Evolutionary conservation across 1,140 invertebrate species (phyloP).

Genomic region (Idris sp.): DNA sequence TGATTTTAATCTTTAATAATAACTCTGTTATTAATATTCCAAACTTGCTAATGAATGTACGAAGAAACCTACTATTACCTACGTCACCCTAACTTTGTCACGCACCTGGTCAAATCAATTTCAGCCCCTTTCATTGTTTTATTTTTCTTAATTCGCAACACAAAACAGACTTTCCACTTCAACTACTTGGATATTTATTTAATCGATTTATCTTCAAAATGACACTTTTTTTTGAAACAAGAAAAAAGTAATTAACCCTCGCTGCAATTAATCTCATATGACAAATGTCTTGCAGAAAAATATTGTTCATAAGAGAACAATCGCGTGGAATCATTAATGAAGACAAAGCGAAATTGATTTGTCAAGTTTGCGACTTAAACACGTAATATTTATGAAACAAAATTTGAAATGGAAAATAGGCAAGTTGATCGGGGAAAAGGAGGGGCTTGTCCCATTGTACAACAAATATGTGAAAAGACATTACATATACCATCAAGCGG

Average conservation of each 20-base stretch:
- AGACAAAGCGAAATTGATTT: constrained; percentile 11
- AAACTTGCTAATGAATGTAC: constrained; percentile 21
- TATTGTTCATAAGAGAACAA: neutral
- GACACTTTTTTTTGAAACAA: too few species aligned
- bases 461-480: constrained; percentile 61
- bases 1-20: constrained; percentile 45
- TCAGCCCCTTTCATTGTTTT: too few species aligned
- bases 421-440: constrained; percentile 54
- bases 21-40: constrained; percentile 40
- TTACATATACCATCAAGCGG: constrained; percentile 55
- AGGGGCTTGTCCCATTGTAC: constrained; percentile 47
- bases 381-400: constrained; percentile 43
- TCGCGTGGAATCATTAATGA: constrained; percentile 7
- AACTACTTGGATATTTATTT: too few species aligned
- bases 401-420: constrained; percentile 49
- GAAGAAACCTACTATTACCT: constrained; percentile 31
- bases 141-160: too few species aligned
- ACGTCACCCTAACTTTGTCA: constrained; percentile 16
- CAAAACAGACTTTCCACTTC: too few species aligned
- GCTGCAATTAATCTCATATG: too few species aligned
- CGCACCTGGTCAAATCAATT: constrained; percentile 18
- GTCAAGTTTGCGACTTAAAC: constrained; percentile 3
- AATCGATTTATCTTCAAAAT: too few species aligned
- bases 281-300: too few species aligned
- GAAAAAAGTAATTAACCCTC: too few species aligned